Percentiles rank a stretch among this genome's conserved stretches.
Conservation (phyloP, 2,797 vertebrate genomes). For the Gorsachius magnificus region DNA sequence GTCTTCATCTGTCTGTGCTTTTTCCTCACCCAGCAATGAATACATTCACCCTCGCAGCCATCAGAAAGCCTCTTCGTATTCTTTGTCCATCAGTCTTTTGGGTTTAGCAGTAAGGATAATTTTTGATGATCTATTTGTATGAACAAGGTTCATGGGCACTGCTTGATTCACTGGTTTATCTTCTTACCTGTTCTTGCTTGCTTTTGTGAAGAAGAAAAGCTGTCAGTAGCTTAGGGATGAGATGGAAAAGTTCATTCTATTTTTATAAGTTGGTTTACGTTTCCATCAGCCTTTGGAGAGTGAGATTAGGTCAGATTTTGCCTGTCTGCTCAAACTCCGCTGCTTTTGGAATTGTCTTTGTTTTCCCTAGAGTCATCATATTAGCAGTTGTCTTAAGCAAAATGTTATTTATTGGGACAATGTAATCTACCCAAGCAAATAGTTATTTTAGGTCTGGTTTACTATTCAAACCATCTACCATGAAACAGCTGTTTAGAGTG, state of each 20-base stretch:
- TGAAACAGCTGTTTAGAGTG: background rate
- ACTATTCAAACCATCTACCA: background rate
- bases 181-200: background rate
- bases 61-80: background rate
- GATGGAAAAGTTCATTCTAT: background rate
- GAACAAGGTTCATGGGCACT: background rate
- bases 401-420: background rate
- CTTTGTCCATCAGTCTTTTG: background rate
- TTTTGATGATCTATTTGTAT: background rate
- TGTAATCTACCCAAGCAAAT: background rate
- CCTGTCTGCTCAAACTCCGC: background rate
- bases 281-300: background rate
- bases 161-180: background rate
- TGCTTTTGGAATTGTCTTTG: background rate
- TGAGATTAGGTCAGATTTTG: background rate
- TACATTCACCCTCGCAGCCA: background rate
- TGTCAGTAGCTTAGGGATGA: background rate
- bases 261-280: background rate
- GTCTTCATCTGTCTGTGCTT: background rate
- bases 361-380: background rate
- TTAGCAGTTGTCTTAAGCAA: background rate
- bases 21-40: background rate
- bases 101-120: background rate
- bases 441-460: background rate
- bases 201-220: background rate